These are phyloP conservation scores for Thamnaconus septentrionalis DNA, from an alignment of 2,113 vertebrate species.

Conservation along the genomic window DNA sequence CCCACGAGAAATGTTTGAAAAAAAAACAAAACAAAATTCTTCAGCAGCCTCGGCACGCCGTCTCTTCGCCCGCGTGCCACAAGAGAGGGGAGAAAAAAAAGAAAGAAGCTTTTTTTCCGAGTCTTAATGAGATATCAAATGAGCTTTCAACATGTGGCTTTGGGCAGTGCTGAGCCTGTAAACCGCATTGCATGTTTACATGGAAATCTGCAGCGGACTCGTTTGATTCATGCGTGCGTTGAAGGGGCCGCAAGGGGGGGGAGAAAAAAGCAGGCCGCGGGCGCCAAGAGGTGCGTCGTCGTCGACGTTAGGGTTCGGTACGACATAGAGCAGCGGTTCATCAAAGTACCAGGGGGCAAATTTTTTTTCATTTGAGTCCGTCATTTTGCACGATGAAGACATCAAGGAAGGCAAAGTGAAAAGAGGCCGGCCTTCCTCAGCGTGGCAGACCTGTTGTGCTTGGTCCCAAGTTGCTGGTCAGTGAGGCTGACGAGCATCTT, in stretches of 20 bases:
- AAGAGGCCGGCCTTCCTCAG: no score
- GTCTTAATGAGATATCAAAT: constrained; percentile 53
- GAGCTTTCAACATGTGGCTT: constrained; percentile 56
- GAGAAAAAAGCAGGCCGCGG: constrained; percentile 35
- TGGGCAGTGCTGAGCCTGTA: constrained; percentile 33
- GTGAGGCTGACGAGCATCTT: no score
- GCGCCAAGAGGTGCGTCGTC: constrained; percentile 25
- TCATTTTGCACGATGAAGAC: no score
- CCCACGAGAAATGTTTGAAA: no score
- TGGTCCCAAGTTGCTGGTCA: no score
- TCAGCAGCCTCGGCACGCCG: no score
- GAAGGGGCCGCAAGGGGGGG: constrained; percentile 44
- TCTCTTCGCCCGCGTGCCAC: constrained; percentile 16
- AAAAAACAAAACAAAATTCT: no score
- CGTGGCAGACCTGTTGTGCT: no score
- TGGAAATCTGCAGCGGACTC: constrained; percentile 48
- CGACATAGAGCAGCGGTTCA: no score
- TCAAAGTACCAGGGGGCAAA: no score
- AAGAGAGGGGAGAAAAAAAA: constrained; percentile 20
- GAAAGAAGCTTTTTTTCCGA: constrained; percentile 3
- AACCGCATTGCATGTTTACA: constrained; percentile 24
- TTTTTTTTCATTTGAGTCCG: no score
- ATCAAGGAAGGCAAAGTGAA: no score
- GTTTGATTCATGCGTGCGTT: constrained; percentile 20
- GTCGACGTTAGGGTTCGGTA: constrained; percentile 2